Evolutionary conservation across 1,140 invertebrate genomes (phyloP).

Genomic region (Meteorus sp.): DNA sequence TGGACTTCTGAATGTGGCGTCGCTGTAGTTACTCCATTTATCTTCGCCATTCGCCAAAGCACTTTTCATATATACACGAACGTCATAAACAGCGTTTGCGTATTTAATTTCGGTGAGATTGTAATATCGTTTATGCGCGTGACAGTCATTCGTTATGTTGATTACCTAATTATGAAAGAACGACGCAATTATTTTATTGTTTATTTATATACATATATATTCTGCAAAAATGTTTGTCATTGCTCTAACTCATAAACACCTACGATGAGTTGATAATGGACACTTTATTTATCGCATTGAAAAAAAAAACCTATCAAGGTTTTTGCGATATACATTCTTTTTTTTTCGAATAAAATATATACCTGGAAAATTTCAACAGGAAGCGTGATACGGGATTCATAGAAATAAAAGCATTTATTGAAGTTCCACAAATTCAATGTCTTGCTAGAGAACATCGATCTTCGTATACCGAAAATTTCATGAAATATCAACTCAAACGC

Average conservation of each 20-base stretch:
- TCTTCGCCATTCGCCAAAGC: conserved; percentile 57
- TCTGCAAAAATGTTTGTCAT: neutral
- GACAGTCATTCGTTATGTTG: conserved; percentile 42
- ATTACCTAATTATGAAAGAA: conserved; percentile 40
- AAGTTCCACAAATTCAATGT: neutral
- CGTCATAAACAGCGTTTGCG: conserved; percentile 69
- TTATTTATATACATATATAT: neutral
- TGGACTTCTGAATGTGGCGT: conserved; percentile 62
- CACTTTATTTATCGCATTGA: neutral
- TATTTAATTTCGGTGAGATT: conserved; percentile 65
- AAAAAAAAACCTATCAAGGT: neutral
- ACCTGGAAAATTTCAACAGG: conserved; percentile 22
- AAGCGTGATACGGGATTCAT: conserved; percentile 15
- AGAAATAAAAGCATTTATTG: conserved; percentile 9
- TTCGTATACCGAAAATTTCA: too few relatives aligned
- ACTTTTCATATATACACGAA: conserved; percentile 65
- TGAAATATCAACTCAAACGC: too few relatives aligned
- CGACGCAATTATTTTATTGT: neutral
- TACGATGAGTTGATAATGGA: neutral
- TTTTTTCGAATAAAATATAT: neutral
- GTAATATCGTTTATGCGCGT: conserved; percentile 47
- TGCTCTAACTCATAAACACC: too few relatives aligned
- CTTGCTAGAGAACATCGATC: neutral
- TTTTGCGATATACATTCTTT: neutral
- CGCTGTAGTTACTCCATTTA: conserved; percentile 68